Base-by-base conservation (phyloP, 1,140 invertebrate species). In the Drosophila cardini region DNA sequence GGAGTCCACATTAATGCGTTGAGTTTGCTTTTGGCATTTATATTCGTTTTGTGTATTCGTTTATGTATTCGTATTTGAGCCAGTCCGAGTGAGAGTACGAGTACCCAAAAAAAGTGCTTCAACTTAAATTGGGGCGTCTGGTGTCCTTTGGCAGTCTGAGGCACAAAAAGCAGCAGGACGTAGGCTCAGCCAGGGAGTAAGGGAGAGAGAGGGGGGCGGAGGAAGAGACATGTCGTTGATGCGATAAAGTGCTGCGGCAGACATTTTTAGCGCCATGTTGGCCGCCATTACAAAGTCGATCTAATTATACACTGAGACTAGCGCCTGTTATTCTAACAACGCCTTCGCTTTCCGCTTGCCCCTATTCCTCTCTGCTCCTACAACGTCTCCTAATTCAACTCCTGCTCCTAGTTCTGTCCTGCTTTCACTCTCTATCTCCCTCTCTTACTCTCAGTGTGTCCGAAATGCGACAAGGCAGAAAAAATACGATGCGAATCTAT, bases 271-370 rank as follows among this genome's bases (percentile, higher is more conserved):
- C 76, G 76, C 73, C 73, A 78, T 78, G 76, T 72, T 68, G 76
- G 76, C 62, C 76, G 76, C 73, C 73, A 78, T 78, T 78, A 76
- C 76, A 78, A 78, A 78, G 76, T 78, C 76, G 73, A 78, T 78
- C 76, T 78, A 78, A 78, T 78, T 78, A 78, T 78, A 76, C 73
- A 76, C 76, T 13, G 26, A 21, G 48, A 50, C 21, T 63, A 61
- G 73, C 68, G 62, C 57, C 57, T 68, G 76, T 72, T 76, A 76
- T 78, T 76, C 62, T 76, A 43, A 62, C 40, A 50, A 50, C 72
- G 58, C 63, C 71, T 38, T 32, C 43, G 15, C 40, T n/a, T 40
- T 9, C 10, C 46, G 36, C 43, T 30, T 7, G 21, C 21, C 21
- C 4, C 21, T 26, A n/a, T 26, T 3, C 2, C 4, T 26, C 21